Evolutionary conservation across 2,888 invertebrate genomes (phyloP).

Genomic region (Laspeyria flexula): DNA sequence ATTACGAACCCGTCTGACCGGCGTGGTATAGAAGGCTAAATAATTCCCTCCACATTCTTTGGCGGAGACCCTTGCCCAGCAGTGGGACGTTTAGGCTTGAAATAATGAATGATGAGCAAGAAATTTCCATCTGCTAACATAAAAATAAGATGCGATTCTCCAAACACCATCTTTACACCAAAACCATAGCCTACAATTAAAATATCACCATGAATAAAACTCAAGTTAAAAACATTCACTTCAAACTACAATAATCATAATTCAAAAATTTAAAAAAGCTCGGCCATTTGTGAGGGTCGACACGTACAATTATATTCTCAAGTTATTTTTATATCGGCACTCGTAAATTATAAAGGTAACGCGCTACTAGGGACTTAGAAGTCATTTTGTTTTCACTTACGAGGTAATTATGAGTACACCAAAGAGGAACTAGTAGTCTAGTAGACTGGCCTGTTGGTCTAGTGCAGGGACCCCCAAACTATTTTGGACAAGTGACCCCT

Average conservation of each 20-base stretch:
- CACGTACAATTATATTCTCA: slow-evolving; percentile 73
- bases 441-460: too few species aligned
- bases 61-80: too few species aligned
- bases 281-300: slow-evolving; percentile 48
- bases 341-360: slow-evolving; percentile 56
- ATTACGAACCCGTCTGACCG: too few species aligned
- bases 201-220: slow-evolving; percentile 9
- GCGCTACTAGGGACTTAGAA: slow-evolving; percentile 17
- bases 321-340: slow-evolving; percentile 63
- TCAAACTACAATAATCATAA: slow-evolving; percentile 45
- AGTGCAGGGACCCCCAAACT: too few species aligned
- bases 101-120: too few species aligned
- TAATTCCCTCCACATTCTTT: too few species aligned
- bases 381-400: not conserved
- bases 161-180: not conserved
- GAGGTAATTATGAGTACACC: not conserved
- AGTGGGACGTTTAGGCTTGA: too few species aligned
- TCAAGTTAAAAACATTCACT: slow-evolving; percentile 5
- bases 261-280: slow-evolving; percentile 34
- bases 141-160: not conserved
- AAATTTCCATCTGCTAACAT: too few species aligned
- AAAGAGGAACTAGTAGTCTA: too few species aligned
- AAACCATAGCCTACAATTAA: slow-evolving; percentile 10
- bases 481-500: too few species aligned
- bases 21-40: too few species aligned